Conservation (phyloP, 2,113 vertebrate species). For the Columbina picui region DNA sequence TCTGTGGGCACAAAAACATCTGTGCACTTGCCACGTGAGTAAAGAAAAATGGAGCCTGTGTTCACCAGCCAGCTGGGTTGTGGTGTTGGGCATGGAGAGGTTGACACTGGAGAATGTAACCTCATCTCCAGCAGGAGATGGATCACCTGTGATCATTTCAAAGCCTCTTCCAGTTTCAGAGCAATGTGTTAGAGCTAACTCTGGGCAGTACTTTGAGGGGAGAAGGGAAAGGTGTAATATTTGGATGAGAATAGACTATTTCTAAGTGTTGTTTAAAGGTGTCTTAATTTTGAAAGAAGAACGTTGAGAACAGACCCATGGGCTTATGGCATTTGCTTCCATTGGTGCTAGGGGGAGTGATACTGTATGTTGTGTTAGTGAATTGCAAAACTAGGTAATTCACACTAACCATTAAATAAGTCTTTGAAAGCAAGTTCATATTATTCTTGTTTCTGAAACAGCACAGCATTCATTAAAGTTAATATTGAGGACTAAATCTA, state of each 20-base stretch:
- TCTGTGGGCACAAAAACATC: slow-evolving; percentile 98
- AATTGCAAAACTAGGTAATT: background rate
- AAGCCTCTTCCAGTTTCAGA: background rate
- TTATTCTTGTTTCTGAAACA: slow-evolving; percentile 4
- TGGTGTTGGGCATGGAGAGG: fast-evolving
- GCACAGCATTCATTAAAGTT: background rate
- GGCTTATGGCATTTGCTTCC: background rate
- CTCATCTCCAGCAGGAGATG: background rate
- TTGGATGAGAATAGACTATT: background rate
- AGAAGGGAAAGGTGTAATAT: background rate
- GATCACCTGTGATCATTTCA: background rate
- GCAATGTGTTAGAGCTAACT: background rate
- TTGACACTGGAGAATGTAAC: background rate
- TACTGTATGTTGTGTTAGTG: background rate
- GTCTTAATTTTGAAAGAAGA: background rate
- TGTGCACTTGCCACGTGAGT: slow-evolving; percentile 95
- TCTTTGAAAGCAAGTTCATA: background rate
- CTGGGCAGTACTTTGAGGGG: background rate
- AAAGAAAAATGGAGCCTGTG: fast-evolving
- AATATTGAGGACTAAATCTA: background rate
- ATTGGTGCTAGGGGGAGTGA: background rate
- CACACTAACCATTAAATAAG: background rate
- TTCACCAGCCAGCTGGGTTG: background rate
- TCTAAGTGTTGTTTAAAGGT: background rate
- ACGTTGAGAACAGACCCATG: background rate